These are phyloP conservation scores for Thalpophila matura DNA, from an alignment of 2,888 invertebrate genomes.

Conservation along the genomic window DNA sequence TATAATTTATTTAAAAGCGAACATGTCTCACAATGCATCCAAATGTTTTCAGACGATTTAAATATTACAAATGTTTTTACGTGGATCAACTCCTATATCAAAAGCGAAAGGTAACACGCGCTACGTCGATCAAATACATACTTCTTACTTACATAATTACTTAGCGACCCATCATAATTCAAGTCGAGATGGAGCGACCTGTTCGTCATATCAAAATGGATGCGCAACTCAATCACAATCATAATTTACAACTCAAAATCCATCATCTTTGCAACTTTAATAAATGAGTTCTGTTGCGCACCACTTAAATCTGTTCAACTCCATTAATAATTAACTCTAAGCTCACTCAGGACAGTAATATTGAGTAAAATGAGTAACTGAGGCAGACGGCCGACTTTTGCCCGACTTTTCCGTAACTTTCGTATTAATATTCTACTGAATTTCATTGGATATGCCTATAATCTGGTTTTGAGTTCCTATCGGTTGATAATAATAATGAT, in stretches of 20 bases:
- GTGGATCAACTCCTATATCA: too few relatives aligned
- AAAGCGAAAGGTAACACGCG: background rate
- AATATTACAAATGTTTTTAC: too few relatives aligned
- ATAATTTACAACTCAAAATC: constrained; percentile 47
- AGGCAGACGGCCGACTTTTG: constrained; percentile 36
- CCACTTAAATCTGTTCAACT: constrained; percentile 58
- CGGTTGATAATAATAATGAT: too few relatives aligned
- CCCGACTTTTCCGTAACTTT: background rate
- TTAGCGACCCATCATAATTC: background rate
- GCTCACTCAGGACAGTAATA: constrained; percentile 39
- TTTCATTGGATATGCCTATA: too few relatives aligned
- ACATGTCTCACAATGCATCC: too few relatives aligned
- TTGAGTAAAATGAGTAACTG: constrained; percentile 23
- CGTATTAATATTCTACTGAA: too few relatives aligned
- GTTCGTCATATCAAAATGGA: constrained; percentile 22
- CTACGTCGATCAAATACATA: background rate
- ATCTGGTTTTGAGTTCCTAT: too few relatives aligned
- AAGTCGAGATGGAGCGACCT: background rate
- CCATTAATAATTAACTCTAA: constrained; percentile 55
- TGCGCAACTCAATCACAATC: constrained; percentile 27
- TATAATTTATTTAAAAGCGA: too few relatives aligned
- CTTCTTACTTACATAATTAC: background rate
- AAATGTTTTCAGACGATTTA: too few relatives aligned
- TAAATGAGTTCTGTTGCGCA: constrained; percentile 47
- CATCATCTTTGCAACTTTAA: constrained; percentile 47